Base-by-base conservation (phyloP, 2,888 invertebrate genomes). In the Apamea sordens region DNA sequence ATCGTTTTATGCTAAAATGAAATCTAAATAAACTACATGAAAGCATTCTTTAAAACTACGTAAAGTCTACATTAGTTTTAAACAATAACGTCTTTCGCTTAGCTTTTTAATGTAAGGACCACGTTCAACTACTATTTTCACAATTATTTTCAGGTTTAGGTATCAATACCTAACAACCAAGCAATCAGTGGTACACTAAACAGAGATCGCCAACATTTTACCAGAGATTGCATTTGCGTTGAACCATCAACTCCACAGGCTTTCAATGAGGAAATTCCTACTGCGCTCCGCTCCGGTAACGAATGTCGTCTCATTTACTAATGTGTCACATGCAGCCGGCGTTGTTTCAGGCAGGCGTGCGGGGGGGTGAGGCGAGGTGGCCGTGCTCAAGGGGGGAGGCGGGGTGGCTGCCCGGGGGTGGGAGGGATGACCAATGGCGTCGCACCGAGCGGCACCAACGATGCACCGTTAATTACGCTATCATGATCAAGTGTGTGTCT, bases 291-390 rank as follows among this genome's bases (percentile, higher is more conserved):
- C 95, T 94, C 95, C 95, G 93, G 94, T 97, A 97, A 97, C 96
- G 96, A 97, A 97, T 97, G 97, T 95, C 93, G 95, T 95, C 97
- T 97, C 97, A 97, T 97, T 96, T 97, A 97, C 97, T 97, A 97
- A 97, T 97, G 96, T 97, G 97, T 97, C 97, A 96, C 96, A 97
- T 95, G 95, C 97, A 97, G 95, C 94, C 96, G 95, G 95, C 93
- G 96, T 96, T 96, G 96, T 96, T 96, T 96, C 95, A 93, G 86
- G 74, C 93, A 90, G 91, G 86, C 84, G 89, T 88, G 83, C 83
- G 83, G 84, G 87, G 89, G 88, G 89, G 89, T 88, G 86, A 88
- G 88, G 81, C 68, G 77, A 76, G 86, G 86, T 85, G 88, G 87
- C 44, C 79, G 41, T 76, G 80, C 65, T 81, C 47, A 68, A 65